These are phyloP conservation scores for Sarcophaga subvicina DNA, from an alignment of 2,888 invertebrate genomes.

Conservation along the genomic window DNA sequence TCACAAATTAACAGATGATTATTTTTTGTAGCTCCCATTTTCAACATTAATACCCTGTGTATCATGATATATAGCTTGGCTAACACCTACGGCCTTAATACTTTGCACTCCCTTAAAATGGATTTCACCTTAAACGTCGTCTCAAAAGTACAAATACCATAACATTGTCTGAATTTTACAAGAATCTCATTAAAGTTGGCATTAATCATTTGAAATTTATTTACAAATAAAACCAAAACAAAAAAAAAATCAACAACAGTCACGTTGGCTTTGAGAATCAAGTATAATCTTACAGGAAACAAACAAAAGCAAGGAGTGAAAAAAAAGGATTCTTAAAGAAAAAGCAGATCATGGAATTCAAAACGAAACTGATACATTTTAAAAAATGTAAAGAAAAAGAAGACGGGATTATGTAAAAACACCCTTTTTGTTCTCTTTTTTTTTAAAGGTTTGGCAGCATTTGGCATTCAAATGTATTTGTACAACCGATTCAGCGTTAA, in stretches of 20 bases:
- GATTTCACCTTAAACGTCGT: not conserved
- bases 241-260: not conserved
- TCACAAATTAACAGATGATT: conserved; percentile 78
- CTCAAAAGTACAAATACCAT: conserved; percentile 9
- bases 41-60: conserved; percentile 68
- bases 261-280: not conserved
- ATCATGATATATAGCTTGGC: conserved; percentile 33
- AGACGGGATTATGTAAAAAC: conserved; percentile 22
- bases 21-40: conserved; percentile 74
- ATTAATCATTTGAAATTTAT: conserved; percentile 77
- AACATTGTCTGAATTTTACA: conserved; percentile 72
- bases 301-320: conserved; percentile 17
- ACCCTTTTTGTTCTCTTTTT: conserved; percentile 30
- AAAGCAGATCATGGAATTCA: conserved; percentile 24
- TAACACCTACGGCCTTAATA: conserved; percentile 73
- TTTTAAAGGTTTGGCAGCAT: conserved; percentile 53
- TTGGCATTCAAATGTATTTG: conserved; percentile 45
- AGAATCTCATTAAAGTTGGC: conserved; percentile 79
- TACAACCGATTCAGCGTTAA: not conserved
- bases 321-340: conserved; percentile 43
- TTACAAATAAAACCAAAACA: conserved; percentile 38
- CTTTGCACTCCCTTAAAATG: conserved; percentile 40
- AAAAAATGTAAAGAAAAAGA: conserved; percentile 39
- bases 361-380: conserved; percentile 65
- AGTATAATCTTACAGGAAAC: conserved; percentile 39